A percentile compares a stretch with the other conserved stretches of the same genome.
phyloP scores from a whole-genome alignment of 2,888 invertebrate genomes.

The Saturnia japonica region DNA sequence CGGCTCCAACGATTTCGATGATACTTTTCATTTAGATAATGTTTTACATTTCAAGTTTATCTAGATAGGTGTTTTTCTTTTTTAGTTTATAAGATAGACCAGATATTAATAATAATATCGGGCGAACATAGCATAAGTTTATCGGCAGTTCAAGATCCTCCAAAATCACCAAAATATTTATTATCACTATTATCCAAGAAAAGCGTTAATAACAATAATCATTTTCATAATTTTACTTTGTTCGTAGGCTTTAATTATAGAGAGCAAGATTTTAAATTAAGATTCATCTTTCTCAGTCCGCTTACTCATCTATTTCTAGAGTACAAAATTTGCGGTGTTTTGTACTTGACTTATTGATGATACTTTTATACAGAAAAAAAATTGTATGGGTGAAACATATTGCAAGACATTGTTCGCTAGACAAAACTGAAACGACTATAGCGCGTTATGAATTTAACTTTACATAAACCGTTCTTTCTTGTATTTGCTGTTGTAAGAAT shows the following conservation, averaged over 20 bases:
- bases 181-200: too few species aligned
- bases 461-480: neutral
- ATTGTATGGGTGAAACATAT: neutral
- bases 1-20: too few species aligned
- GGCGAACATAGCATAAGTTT: too few species aligned
- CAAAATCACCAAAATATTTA: too few species aligned
- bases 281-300: neutral
- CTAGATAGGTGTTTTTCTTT: too few species aligned
- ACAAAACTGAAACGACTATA: neutral
- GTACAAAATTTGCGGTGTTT: neutral
- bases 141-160: too few species aligned
- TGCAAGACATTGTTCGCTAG: slow-evolving; percentile 2
- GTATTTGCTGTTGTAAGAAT: neutral
- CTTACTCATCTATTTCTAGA: neutral
- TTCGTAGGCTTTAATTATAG: neutral
- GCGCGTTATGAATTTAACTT: neutral
- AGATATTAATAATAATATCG: too few species aligned
- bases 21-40: too few species aligned
- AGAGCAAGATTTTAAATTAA: neutral
- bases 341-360: too few species aligned
- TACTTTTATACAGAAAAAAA: neutral
- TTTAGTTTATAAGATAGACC: too few species aligned
- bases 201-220: too few species aligned
- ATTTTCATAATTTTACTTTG: neutral
- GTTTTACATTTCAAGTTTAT: too few species aligned